Conservation (phyloP, 92 coral and sea anemone species). For the Parazoanthus darwini region DNA sequence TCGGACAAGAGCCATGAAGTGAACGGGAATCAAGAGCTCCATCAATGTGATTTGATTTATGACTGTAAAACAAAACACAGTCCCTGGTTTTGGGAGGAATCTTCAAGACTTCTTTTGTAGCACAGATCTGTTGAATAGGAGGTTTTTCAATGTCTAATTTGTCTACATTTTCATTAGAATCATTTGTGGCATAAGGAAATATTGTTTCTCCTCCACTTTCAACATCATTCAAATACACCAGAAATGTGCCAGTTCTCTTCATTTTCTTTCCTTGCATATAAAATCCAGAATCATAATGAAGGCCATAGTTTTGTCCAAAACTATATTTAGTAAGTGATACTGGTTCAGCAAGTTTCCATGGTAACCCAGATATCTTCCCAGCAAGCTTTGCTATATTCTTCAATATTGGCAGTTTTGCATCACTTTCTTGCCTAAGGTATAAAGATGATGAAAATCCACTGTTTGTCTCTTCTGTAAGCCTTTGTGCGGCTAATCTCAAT, state of each 20-base stretch:
- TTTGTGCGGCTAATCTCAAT: conserved; percentile 50
- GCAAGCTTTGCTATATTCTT: conserved; percentile 63
- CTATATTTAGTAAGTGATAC: conserved; percentile 71
- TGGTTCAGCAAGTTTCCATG: conserved; percentile 74
- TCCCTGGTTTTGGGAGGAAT: conserved; percentile 55
- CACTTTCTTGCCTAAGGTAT: conserved; percentile 51
- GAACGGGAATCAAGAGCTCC: conserved; percentile 60
- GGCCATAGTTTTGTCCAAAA: conserved; percentile 60
- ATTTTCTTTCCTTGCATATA: conserved; percentile 55
- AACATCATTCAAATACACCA: conserved; percentile 70
- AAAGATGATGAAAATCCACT: conserved; percentile 76
- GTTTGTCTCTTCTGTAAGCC: conserved; percentile 63
- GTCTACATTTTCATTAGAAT: conserved; percentile 8
- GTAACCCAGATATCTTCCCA: conserved; percentile 64
- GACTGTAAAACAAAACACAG: conserved; percentile 64
- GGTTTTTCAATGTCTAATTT: conserved; percentile 37
- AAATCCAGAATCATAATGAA: conserved; percentile 76
- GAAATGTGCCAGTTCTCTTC: conserved; percentile 64
- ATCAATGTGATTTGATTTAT: conserved; percentile 35
- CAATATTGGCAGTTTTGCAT: conserved; percentile 50
- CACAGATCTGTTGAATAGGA: conserved; percentile 55
- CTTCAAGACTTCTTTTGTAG: conserved; percentile 37
- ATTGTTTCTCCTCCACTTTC: conserved; percentile 70
- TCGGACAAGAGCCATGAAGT: conserved; percentile 77
- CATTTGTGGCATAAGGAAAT: conserved; percentile 67